Evolutionary conservation across 1,140 invertebrate species (phyloP).

Genomic region (Bradysia coprophila): DNA sequence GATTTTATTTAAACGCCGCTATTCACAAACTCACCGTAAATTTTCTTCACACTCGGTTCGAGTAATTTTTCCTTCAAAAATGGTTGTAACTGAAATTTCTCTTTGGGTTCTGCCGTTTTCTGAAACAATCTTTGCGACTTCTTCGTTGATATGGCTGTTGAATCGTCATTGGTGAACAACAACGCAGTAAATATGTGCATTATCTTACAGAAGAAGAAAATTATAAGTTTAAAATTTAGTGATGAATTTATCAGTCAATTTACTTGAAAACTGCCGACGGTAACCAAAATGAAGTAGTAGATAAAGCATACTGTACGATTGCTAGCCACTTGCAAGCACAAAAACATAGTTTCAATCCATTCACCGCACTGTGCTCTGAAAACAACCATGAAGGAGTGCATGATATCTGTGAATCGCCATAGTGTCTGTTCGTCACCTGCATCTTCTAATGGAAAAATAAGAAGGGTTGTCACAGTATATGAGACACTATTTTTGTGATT

Average conservation of each 20-base stretch:
- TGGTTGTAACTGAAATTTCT: background rate
- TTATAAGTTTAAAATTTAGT: background rate
- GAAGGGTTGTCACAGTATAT: too few species aligned
- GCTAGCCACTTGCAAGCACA: background rate
- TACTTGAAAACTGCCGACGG: background rate
- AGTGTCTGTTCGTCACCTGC: background rate
- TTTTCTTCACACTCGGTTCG: background rate
- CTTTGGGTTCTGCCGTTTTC: background rate
- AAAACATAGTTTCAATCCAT: background rate
- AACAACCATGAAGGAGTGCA: background rate
- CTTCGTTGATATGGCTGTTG: background rate
- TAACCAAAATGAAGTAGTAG: background rate
- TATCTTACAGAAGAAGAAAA: background rate
- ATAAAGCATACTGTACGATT: background rate
- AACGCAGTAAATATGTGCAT: background rate
- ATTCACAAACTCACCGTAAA: background rate
- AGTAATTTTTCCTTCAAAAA: slow-evolving; percentile 1
- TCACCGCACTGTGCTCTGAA: background rate
- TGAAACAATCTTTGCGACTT: background rate
- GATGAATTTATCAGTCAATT: background rate
- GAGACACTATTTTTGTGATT: too few species aligned
- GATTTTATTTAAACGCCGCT: too few species aligned
- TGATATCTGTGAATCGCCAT: background rate
- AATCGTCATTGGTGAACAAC: background rate
- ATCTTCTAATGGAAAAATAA: too few species aligned